A percentile compares a stretch with the other conserved stretches of the same genome.
Evolutionary conservation across 2,888 invertebrate genomes (phyloP).

Genomic region (Melinaea marsaeus): DNA sequence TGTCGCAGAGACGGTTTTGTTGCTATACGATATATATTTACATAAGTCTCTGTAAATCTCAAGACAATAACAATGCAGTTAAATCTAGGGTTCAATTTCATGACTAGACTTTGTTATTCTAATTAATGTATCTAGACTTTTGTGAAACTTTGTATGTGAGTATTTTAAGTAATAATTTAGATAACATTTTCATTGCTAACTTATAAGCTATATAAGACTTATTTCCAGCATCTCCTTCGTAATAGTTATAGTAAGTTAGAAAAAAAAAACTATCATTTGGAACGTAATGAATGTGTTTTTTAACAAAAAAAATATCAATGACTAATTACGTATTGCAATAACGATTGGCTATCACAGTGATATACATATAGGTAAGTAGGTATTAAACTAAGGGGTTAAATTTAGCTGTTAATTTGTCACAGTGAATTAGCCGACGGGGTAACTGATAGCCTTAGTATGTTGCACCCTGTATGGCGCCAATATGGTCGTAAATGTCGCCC

Average conservation of each 20-base stretch:
- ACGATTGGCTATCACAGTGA: slow-evolving; percentile 16
- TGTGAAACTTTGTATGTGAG: no score
- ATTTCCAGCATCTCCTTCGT: no score
- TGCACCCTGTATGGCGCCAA: slow-evolving; percentile 73
- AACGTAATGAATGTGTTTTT: no score
- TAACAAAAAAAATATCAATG: no score
- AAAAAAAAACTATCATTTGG: no score
- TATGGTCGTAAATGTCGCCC: slow-evolving; percentile 72
- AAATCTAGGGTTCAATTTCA: background rate
- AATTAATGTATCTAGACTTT: no score
- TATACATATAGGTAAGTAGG: slow-evolving; percentile 32
- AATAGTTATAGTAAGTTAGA: no score
- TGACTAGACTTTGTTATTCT: background rate
- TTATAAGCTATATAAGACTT: no score
- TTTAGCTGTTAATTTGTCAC: slow-evolving; percentile 77
- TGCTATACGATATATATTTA: slow-evolving; percentile 40
- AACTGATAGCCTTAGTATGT: slow-evolving; percentile 75
- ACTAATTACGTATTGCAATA: background rate
- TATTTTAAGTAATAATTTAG: no score
- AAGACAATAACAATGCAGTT: slow-evolving; percentile 20
- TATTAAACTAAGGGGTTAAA: slow-evolving; percentile 52
- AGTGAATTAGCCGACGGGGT: slow-evolving; percentile 75
- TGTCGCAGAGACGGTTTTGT: slow-evolving; percentile 45
- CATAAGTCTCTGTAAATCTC: slow-evolving; percentile 22
- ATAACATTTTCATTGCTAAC: no score